Conservation (phyloP, 2,113 vertebrate species). For the Myiopsitta monachus region DNA sequence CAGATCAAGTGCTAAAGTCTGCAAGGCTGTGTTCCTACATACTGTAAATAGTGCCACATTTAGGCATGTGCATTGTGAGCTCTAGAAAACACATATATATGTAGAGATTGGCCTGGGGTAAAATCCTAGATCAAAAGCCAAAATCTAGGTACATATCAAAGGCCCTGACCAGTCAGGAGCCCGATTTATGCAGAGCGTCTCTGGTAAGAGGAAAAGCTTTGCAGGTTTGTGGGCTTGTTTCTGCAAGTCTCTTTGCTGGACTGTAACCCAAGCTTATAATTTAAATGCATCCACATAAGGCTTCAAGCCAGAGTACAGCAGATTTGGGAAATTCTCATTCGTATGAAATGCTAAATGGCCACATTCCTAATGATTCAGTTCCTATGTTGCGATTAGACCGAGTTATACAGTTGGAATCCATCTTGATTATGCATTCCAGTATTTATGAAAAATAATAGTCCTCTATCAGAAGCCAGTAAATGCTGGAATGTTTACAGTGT, state of each 20-base stretch:
- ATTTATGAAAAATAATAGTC: not conserved
- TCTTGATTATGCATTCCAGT: not conserved
- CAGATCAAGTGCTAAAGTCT: not conserved
- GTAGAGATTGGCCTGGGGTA: not conserved
- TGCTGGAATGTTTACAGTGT: not conserved
- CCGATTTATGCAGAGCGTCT: not conserved
- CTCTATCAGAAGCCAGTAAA: not conserved
- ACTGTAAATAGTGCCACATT: not conserved
- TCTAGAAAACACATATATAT: rapidly evolving
- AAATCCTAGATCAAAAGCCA: not conserved
- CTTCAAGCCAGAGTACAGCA: not conserved
- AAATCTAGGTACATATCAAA: not conserved
- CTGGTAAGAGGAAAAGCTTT: not conserved
- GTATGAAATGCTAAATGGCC: not conserved
- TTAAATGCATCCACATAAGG: not conserved
- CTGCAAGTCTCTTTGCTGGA: not conserved
- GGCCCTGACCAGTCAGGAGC: not conserved
- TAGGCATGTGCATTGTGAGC: rapidly evolving
- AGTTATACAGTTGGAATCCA: not conserved
- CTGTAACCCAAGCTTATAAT: not conserved
- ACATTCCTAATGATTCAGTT: not conserved
- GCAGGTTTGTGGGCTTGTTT: not conserved
- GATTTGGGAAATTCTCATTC: not conserved
- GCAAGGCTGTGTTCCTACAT: not conserved
- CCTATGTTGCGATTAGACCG: not conserved